Percentiles rank a stretch among this genome's conserved stretches.
These are phyloP conservation scores for Aeoliscus strigatus DNA, from an alignment of 2,797 vertebrate genomes.

Conservation along the genomic window DNA sequence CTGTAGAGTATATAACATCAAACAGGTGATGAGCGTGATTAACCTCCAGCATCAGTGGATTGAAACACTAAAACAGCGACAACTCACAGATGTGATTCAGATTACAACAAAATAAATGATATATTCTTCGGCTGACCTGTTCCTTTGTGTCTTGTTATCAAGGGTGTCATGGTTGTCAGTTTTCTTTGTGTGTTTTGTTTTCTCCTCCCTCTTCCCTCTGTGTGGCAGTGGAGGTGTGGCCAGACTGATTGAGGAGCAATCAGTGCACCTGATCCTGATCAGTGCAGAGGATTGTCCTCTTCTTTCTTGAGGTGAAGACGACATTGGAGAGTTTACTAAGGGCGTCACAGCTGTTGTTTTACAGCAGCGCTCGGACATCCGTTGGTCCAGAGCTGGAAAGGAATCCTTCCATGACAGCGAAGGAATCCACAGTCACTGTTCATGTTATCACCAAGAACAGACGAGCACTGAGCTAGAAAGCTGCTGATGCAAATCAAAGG, in stretches of 20 bases:
- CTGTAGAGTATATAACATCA: slow-evolving; percentile 18
- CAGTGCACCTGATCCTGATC: too few relatives aligned
- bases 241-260: too few relatives aligned
- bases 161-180: too few relatives aligned
- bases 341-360: slow-evolving; percentile 6
- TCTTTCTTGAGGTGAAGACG: slow-evolving; percentile 6
- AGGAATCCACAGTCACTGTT: neutral
- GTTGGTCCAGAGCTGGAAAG: neutral
- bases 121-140: slow-evolving; percentile 5
- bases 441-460: slow-evolving; percentile 1
- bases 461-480: slow-evolving; percentile 2
- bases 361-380: slow-evolving; percentile 10
- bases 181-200: too few relatives aligned
- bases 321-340: neutral
- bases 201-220: too few relatives aligned
- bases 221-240: too few relatives aligned
- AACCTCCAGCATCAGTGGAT: slow-evolving; percentile 5
- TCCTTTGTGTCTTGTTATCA: slow-evolving; percentile 21
- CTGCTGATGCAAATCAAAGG: slow-evolving; percentile 10
- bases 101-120: slow-evolving; percentile 46
- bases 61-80: neutral
- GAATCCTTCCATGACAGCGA: neutral
- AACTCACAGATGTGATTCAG: slow-evolving; percentile 40
- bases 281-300: too few relatives aligned
- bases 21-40: neutral